Base-by-base conservation (phyloP, 2,113 vertebrate species). In the Felis catus region DNA sequence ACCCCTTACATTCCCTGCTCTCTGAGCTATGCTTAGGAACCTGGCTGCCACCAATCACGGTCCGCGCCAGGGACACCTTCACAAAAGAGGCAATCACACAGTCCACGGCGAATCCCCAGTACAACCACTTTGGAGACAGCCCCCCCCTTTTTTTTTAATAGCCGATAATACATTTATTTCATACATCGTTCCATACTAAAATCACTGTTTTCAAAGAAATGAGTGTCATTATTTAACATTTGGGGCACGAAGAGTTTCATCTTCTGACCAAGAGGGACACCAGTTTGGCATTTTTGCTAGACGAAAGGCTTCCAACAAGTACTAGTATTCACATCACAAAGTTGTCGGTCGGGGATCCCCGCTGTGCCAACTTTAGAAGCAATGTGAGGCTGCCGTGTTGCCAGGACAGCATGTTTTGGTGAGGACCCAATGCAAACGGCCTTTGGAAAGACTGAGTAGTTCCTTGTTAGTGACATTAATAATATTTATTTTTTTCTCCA, bases 181-280 rank as follows among this genome's bases (percentile, higher is more conserved):
- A 74, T 91, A 97, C 98, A 96, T 96, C 73, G 84, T 98, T 81
- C 81, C 98, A 76, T 99, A 99, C 99, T 99, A 95, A 99, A 99
- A 98, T 99, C 96, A 82, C 99, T 99, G 98, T 99, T 99, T 98
- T 99, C 99, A 97, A 99, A 99, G 98, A 99, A 99, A 94, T 99
- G 99, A 95, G 99, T 99, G 98, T 99, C 99, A 66, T 99, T 99
- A 98, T 99, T 99, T 99, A 94, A 99, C 99, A 96, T 99, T 99
- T 97, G 99, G 99, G 97, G 99, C 99, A 80, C 99, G 99, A 94
- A 99, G 79, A 87, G 98, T 98, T 98, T 99, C 99, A 74, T 99
- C 99, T 41, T 99, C 99, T 81, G 99, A 99, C 99, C 99, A 99
- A 97, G 98, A 99, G 73, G 99, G 99, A 99, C 99, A 99, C 99